These are phyloP conservation scores for Semotilus atromaculatus DNA, from an alignment of 2,797 vertebrate genomes.

Conservation along the genomic window DNA sequence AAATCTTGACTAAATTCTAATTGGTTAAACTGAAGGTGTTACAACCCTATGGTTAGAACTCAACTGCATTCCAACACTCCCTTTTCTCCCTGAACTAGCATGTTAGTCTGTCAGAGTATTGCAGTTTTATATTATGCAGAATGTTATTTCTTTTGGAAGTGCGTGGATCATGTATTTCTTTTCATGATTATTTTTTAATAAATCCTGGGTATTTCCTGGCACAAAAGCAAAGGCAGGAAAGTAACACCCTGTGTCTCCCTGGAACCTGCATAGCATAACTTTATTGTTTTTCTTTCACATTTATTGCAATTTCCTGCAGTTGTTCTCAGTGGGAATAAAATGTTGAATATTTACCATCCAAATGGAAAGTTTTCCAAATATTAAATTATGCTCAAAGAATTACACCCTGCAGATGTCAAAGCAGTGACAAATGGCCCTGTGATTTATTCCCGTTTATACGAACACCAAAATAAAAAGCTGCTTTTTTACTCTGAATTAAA, in stretches of 20 bases:
- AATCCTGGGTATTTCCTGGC: neutral
- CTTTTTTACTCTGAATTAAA: constrained; percentile 27
- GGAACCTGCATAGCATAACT: neutral
- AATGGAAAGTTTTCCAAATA: constrained; percentile 19
- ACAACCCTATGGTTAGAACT: no score
- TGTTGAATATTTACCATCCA: neutral
- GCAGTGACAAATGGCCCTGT: constrained; percentile 17
- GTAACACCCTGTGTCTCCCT: neutral
- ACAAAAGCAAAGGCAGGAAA: neutral
- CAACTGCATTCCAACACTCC: neutral
- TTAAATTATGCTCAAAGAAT: neutral
- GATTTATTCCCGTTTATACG: constrained; percentile 11
- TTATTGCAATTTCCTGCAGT: neutral
- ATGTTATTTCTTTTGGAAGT: neutral
- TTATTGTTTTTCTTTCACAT: neutral
- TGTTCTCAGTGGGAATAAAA: neutral
- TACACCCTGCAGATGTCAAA: neutral
- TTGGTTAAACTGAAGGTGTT: neutral
- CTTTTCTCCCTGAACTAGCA: neutral
- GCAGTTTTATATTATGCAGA: neutral
- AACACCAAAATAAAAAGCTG: constrained; percentile 2
- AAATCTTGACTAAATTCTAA: neutral
- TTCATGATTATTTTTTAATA: neutral
- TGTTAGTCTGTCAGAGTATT: neutral
- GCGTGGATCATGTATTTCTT: neutral